These are phyloP conservation scores for Psilopsiagon aymara DNA, from an alignment of 2,113 vertebrate genomes.

Conservation along the genomic window DNA sequence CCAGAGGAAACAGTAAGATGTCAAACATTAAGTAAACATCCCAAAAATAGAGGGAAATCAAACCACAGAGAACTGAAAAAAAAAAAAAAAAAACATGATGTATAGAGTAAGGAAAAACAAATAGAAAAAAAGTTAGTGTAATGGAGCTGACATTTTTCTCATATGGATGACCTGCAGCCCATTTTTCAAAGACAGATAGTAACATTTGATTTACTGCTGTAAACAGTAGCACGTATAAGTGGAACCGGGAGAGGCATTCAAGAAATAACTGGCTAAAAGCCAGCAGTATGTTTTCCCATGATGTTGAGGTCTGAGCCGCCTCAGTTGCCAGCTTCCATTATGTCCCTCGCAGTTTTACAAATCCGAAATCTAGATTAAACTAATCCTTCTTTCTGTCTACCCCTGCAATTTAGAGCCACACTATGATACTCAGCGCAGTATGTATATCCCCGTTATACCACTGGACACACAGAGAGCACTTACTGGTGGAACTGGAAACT, in stretches of 20 bases:
- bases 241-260: neutral
- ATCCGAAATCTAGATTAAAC: neutral
- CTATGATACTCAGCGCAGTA: accelerated
- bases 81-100: neutral
- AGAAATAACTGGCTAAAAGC: neutral
- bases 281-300: neutral
- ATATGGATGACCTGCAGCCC: neutral
- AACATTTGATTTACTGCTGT: neutral
- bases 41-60: neutral
- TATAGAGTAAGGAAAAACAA: neutral
- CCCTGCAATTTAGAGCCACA: neutral
- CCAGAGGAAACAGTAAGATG: neutral
- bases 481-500: neutral
- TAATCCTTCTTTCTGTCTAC: neutral
- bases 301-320: neutral
- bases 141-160: neutral
- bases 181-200: neutral
- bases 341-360: neutral
- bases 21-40: neutral
- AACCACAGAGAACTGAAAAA: neutral
- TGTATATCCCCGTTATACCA: neutral
- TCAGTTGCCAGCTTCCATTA: neutral
- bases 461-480: neutral
- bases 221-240: neutral
- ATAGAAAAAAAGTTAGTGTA: neutral